A percentile compares a stretch with the other conserved stretches of the same genome.
Evolutionary conservation across 1,140 invertebrate species (phyloP).

Genomic region (Stegodyphus dumicola): DNA sequence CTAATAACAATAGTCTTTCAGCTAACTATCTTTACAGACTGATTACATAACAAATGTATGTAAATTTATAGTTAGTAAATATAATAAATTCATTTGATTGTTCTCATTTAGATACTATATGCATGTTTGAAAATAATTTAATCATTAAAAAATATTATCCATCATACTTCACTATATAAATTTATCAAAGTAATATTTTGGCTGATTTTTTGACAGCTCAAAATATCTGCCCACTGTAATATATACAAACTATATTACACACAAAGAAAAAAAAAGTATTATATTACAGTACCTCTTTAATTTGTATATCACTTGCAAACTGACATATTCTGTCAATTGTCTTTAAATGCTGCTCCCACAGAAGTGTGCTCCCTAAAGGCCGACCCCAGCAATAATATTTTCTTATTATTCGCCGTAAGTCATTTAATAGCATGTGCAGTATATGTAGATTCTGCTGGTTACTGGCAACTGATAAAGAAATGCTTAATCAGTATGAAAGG

Average conservation of each 20-base stretch:
- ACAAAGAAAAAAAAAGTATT: neutral
- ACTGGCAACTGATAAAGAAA: slow-evolving; percentile 76
- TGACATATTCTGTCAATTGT: slow-evolving; percentile 85
- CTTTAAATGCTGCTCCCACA: slow-evolving; percentile 89
- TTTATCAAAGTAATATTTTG: too few species aligned
- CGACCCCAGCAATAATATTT: slow-evolving; percentile 84
- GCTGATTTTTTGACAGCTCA: too few species aligned
- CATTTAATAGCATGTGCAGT: slow-evolving; percentile 80
- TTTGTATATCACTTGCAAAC: slow-evolving; percentile 80
- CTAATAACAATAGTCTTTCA: too few species aligned
- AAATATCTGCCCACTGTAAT: too few species aligned
- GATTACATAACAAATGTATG: too few species aligned
- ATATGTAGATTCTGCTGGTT: slow-evolving; percentile 90
- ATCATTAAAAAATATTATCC: neutral
- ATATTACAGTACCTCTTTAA: slow-evolving; percentile 65
- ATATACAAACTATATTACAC: too few species aligned
- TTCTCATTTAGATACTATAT: too few species aligned
- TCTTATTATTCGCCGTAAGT: slow-evolving; percentile 77
- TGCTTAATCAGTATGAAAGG: too few species aligned
- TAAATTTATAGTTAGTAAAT: too few species aligned
- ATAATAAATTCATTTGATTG: too few species aligned
- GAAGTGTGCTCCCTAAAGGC: slow-evolving; percentile 84
- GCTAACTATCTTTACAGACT: too few species aligned
- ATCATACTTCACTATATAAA: neutral
- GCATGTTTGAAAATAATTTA: neutral